Evolutionary conservation across 2,888 invertebrate genomes (phyloP).

Genomic region (Isoperla grammatica): DNA sequence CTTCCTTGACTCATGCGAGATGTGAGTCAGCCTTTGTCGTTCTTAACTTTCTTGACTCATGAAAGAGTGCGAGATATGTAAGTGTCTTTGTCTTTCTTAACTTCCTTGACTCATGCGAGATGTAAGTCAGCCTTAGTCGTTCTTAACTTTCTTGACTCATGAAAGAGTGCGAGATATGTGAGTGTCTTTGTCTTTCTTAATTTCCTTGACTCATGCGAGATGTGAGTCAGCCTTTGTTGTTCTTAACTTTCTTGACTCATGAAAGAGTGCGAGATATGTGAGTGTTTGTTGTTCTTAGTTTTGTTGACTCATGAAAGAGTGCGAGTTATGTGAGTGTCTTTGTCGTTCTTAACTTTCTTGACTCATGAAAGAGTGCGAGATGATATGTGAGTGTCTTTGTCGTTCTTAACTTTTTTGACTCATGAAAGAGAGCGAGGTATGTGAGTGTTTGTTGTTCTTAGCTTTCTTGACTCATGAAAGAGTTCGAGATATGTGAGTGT

Average conservation of each 20-base stretch:
- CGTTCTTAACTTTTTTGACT: too few species aligned
- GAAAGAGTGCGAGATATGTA: neutral
- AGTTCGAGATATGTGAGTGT: neutral
- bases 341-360: too few species aligned
- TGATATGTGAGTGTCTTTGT: neutral
- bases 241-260: too few species aligned
- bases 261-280: neutral
- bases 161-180: neutral
- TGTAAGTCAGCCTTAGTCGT: neutral
- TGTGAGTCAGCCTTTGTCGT: neutral
- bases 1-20: neutral
- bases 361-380: conserved; percentile 40
- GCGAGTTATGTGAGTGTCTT: neutral
- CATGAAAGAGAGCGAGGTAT: neutral
- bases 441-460: conserved; percentile 1
- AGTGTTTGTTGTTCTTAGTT: neutral
- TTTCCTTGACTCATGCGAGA: neutral
- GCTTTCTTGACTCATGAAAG: neutral
- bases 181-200: neutral
- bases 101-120: neutral
- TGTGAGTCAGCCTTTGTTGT: neutral
- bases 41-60: too few species aligned
- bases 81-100: neutral
- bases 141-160: too few species aligned
- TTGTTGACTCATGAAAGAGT: conserved; percentile 53